Conservation (phyloP, 2,797 vertebrate species). For the Falco novaeseelandiae region DNA sequence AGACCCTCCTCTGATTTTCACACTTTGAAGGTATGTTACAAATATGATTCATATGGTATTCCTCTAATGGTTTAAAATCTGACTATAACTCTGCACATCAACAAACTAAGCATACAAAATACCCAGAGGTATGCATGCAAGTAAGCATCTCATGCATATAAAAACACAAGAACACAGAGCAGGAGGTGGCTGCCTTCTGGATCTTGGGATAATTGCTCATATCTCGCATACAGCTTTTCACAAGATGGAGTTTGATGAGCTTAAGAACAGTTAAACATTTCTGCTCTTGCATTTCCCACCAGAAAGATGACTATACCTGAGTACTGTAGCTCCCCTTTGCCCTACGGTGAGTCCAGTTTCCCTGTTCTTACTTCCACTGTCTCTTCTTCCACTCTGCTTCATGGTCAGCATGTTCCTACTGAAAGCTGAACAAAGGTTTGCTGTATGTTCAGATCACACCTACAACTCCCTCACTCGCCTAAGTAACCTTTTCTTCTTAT, state of each 20-base stretch:
- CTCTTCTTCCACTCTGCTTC: not conserved
- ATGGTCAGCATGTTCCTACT: not conserved
- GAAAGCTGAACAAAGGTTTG: not conserved
- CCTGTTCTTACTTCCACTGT: not conserved
- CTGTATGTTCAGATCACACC: not conserved
- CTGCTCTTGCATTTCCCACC: not conserved
- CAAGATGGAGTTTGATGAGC: not conserved
- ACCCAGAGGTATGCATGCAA: not conserved
- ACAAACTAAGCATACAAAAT: not conserved
- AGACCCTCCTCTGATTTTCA: slow-evolving; percentile 32
- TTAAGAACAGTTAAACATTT: not conserved
- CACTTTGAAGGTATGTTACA: slow-evolving; percentile 1
- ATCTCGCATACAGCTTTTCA: not conserved
- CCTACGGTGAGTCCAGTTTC: accelerated
- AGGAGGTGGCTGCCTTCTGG: not conserved
- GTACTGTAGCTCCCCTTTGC: not conserved
- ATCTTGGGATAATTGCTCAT: not conserved
- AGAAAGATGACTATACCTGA: not conserved
- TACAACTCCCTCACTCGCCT: not conserved
- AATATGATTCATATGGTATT: not conserved
- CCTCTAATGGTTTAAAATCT: not conserved
- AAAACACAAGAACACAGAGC: not conserved
- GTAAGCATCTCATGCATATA: not conserved
- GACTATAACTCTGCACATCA: not conserved
- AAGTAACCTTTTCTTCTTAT: not conserved